phyloP scores from a whole-genome alignment of 2,888 invertebrate species.

The Melanostoma scalare region DNA sequence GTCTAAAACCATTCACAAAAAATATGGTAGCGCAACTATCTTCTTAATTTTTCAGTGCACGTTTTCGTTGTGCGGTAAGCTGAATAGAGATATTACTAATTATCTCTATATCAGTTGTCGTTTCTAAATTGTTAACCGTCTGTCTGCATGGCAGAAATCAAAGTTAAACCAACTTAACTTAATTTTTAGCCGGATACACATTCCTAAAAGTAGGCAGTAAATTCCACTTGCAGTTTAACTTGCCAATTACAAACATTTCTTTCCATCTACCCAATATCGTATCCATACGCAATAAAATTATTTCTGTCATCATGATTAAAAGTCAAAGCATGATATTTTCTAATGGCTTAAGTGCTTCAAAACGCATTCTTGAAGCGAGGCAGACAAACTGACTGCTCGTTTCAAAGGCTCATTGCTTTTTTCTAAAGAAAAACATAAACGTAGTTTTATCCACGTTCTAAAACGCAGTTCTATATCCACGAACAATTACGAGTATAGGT shows the following conservation, averaged over 20 bases:
- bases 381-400: slow-evolving; percentile 15
- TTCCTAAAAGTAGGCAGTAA: no score
- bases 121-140: no score
- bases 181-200: slow-evolving; percentile 26
- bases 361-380: background rate
- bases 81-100: no score
- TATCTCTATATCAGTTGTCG: no score
- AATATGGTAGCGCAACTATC: no score
- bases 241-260: background rate
- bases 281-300: background rate
- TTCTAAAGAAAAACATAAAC: no score
- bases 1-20: no score
- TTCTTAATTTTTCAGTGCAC: no score
- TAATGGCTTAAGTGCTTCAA: background rate
- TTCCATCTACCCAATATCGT: background rate
- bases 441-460: no score
- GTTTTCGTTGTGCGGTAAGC: no score
- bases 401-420: background rate
- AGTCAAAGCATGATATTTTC: slow-evolving; percentile 22
- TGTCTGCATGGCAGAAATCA: background rate
- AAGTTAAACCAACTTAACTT: background rate
- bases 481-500: no score
- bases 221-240: background rate
- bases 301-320: slow-evolving; percentile 26
- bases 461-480: no score